Evolutionary conservation across 1,140 invertebrate genomes (phyloP).

Genomic region (Stenopsyche tienmushanensis): DNA sequence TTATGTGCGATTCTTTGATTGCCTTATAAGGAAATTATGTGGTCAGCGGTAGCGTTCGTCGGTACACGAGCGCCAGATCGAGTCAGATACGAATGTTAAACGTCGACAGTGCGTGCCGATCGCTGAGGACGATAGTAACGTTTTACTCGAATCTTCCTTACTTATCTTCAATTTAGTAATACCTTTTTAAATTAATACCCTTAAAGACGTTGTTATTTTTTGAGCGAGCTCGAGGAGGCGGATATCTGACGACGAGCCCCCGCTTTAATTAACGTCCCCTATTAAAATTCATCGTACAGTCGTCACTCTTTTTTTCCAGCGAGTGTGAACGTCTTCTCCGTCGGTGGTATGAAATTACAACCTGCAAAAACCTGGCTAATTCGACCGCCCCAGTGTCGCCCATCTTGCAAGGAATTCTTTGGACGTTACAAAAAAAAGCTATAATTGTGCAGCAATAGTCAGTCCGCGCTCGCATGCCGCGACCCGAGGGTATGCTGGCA

Average conservation of each 20-base stretch:
- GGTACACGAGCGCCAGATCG: conserved; percentile 17
- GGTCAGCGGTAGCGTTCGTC: conserved; percentile 12
- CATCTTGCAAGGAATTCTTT: conserved; percentile 11
- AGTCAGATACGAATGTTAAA: conserved; percentile 12
- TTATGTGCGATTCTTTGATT: too few relatives aligned
- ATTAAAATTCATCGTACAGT: too few relatives aligned
- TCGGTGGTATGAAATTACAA: conserved; percentile 33
- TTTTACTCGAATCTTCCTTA: too few relatives aligned
- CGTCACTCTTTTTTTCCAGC: too few relatives aligned
- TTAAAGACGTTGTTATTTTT: too few relatives aligned
- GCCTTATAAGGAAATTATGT: conserved; percentile 9
- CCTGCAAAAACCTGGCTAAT: conserved; percentile 35
- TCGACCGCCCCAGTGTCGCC: conserved; percentile 18
- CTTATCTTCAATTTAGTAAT: too few relatives aligned
- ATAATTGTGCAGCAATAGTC: conserved; percentile 3
- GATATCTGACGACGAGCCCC: background rate
- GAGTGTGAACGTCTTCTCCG: conserved; percentile 16
- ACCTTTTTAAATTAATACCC: too few relatives aligned
- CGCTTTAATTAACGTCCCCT: too few relatives aligned
- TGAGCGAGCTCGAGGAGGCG: too few relatives aligned
- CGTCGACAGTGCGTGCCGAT: background rate
- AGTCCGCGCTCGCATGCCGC: background rate
- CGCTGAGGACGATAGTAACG: background rate
- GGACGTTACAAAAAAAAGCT: background rate
- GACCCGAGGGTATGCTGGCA: background rate